Conservation (phyloP, 2,797 vertebrate genomes). For the Anomalospiza imberbis region DNA sequence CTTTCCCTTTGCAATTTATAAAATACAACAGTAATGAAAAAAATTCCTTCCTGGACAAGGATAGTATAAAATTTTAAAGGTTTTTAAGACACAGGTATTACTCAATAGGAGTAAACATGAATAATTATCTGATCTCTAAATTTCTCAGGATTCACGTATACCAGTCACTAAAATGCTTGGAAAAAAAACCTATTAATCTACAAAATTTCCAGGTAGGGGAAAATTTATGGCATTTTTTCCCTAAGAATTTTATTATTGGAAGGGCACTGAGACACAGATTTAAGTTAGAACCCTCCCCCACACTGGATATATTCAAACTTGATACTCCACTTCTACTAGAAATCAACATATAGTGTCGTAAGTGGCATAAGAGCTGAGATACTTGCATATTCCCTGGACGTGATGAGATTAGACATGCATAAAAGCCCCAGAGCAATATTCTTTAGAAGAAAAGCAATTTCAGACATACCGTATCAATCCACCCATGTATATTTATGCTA, state of each 20-base stretch:
- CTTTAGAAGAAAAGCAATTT: conserved; percentile 33
- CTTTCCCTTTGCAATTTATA: background rate
- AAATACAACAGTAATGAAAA: background rate
- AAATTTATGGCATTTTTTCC: background rate
- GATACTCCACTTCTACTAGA: background rate
- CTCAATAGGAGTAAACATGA: background rate
- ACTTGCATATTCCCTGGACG: background rate
- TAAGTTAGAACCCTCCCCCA: background rate
- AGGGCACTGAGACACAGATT: background rate
- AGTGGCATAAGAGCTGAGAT: background rate
- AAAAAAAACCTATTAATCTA: background rate
- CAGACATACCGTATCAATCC: conserved; percentile 36
- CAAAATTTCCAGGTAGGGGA: background rate
- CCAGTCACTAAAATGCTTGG: background rate
- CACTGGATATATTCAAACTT: background rate
- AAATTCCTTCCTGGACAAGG: background rate
- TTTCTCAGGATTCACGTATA: background rate
- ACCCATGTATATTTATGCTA: background rate
- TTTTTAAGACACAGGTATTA: background rate
- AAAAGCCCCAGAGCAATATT: conserved; percentile 43
- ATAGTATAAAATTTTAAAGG: background rate
- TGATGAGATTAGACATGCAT: conserved; percentile 57
- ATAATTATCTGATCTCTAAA: background rate
- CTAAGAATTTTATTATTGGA: background rate
- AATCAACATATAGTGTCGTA: background rate